Base-by-base conservation (phyloP, 1,140 invertebrate species). In the Cephus cinctus region DNA sequence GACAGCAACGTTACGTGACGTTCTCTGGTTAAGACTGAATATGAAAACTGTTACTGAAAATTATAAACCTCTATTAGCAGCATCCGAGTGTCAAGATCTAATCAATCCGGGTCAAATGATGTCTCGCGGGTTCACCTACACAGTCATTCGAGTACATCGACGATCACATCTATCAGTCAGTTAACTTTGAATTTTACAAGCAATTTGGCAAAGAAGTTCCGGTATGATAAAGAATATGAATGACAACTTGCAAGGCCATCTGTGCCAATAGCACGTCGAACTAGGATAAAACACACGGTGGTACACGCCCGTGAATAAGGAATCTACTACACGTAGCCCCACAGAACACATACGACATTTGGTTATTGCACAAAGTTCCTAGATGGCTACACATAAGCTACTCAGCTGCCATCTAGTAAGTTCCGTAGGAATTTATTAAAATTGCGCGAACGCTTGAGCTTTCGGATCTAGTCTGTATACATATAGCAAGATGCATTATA, bases 221-320 rank as follows among this genome's bases (percentile, higher is more conserved):
- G 36, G 43, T 43, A 30, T 31, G 41, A 23, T 16, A 50, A 44
- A 30, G 1, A 27, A 14, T 22, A n/a, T 30, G 50, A 51, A 32
- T 47, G 45, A 47, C 43, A 34, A 48, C 12, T 18, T 42, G 39
- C 56, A 61, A 59, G 59, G 59, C 57, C 59, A 64, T 55, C 59
- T 61, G 56, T 64, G 51, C 43, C 45, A 56, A 44, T 47, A 48
- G 19, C 34, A 57, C 54, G 46, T 52, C 51, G 54, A 56, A 52
- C 47, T 50, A 39, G 44, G 54, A 54, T 54, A 54, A 60, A 56
- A 47, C 39, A 45, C 21, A 16, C n/a, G 12, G 11, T 9, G 9
- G 47, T 47, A 44, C 50, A 42, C 43, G 39, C 45, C 46, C 49
- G 45, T 14, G 19, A 14, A 22, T 30, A 47, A n/a, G 30, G 12